Evolutionary conservation across 2,797 vertebrate species (phyloP), one percentile per base, ranked within the genome.

Genomic region (Sebastes kiyomatsui): DNA sequence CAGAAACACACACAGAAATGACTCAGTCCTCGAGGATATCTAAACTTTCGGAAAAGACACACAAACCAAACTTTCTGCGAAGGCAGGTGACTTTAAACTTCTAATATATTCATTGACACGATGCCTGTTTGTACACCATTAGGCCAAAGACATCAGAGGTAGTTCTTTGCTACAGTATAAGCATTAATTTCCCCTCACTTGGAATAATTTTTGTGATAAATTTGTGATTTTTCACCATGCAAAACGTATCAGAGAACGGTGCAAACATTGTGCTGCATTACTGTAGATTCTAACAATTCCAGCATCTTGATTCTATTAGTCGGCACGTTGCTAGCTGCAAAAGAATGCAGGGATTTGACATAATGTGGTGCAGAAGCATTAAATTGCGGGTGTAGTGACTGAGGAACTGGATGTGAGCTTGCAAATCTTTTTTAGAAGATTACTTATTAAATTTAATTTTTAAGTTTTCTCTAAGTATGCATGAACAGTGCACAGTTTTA

Each of bases 221-320:
- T 68, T 55, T 87, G n/a, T 38, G 35, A 38, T 38, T 84, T 83
- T 79, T 33, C 5, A 23, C 2, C 22, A 20, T 8, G 33, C 5
- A 60, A 33, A 65, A 49, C 11, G 6, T 27, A 33, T 4, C 23
- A 27, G 3, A 42, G 22, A 11, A 9, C 3, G 7, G 11, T 35
- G 2, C 6, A 25, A 72, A 35, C 38, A 22, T 28, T 27, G 18
- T 18, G 22, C 25, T 6, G 55, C n/a, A 22, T 56, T 20, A 49
- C 42, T 49, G 16, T n/a, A 10, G n/a, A 60, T 9, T 52, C 16
- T 13, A 33, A 49, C 33, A 73, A 54, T 28, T 38, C 3, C 56
- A n/a, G 25, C 72, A 69, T 69, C 76, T 72, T 60, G 46, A 64
- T 16, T 25, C 4, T 3, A 54, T 72, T 72, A 75, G 61, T 6